These are phyloP conservation scores for Ryuthela nishihirai DNA, from an alignment of 2,888 invertebrate genomes.

Conservation along the genomic window DNA sequence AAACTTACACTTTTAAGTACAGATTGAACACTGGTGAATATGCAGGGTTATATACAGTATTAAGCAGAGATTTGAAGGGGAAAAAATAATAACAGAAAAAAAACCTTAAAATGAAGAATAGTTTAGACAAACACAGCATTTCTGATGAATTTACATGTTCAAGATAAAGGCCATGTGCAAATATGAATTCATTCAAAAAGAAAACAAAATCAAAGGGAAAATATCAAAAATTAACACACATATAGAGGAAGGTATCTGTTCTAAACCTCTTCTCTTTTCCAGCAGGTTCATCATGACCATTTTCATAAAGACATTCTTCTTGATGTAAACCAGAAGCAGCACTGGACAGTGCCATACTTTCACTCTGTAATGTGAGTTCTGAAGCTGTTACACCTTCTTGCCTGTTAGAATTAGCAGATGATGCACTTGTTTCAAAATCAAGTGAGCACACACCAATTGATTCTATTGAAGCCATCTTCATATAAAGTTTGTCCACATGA, in stretches of 20 bases:
- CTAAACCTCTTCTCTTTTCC: conserved; percentile 26
- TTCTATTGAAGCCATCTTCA: conserved; percentile 61
- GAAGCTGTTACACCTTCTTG: conserved; percentile 26
- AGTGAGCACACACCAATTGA: conserved; percentile 83
- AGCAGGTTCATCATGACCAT: conserved; percentile 5
- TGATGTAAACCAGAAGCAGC: not conserved
- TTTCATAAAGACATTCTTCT: conserved; percentile 2
- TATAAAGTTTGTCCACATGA: conserved; percentile 36
- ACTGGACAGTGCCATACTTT: conserved; percentile 4
- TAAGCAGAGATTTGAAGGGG: no score
- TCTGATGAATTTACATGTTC: no score
- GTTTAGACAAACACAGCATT: no score
- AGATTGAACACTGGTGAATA: no score
- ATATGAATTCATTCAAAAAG: no score
- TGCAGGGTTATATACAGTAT: no score
- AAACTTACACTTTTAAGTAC: no score
- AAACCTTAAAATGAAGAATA: no score
- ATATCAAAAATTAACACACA: not conserved
- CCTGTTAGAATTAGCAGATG: conserved; percentile 2
- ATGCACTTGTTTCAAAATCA: conserved; percentile 65
- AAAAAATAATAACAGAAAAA: no score
- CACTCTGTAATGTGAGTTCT: conserved; percentile 25
- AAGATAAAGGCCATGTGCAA: no score
- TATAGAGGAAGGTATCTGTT: conserved; percentile 4
- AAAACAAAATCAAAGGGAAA: not conserved